Conservation (phyloP, 2,888 invertebrate species). For the Cephus nigrinus region DNA sequence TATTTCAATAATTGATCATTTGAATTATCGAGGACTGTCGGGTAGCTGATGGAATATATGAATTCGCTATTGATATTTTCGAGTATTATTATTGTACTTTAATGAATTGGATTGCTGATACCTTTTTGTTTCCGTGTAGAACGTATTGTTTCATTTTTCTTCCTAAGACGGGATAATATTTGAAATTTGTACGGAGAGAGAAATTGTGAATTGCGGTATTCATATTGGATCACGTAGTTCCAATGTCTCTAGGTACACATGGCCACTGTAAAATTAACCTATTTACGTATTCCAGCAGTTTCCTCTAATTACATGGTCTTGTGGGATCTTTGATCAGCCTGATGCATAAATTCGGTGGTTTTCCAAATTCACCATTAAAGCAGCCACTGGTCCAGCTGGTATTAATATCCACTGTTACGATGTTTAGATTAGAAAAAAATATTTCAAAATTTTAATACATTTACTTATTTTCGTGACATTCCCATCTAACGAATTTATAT, state of each 20-base stretch:
- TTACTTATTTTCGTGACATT: neutral
- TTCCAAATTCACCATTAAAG: neutral
- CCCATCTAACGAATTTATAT: neutral
- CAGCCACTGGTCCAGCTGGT: neutral
- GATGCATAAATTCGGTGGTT: neutral
- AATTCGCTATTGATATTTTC: neutral
- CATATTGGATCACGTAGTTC: neutral
- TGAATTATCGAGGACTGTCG: neutral
- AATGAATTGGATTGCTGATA: neutral
- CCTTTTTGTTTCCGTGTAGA: neutral
- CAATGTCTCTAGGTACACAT: neutral
- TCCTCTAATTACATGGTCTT: neutral
- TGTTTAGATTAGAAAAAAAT: neutral
- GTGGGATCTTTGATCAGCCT: neutral
- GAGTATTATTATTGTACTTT: neutral
- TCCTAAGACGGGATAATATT: neutral
- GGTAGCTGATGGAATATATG: neutral
- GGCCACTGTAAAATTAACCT: neutral
- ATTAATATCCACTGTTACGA: neutral
- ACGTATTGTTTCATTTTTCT: neutral
- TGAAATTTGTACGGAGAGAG: neutral
- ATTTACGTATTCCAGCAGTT: neutral
- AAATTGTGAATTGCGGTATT: neutral
- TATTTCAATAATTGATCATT: neutral
- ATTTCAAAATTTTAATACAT: neutral